Evolutionary conservation across 2,113 vertebrate species (phyloP).

Genomic region (Tyto alba): DNA sequence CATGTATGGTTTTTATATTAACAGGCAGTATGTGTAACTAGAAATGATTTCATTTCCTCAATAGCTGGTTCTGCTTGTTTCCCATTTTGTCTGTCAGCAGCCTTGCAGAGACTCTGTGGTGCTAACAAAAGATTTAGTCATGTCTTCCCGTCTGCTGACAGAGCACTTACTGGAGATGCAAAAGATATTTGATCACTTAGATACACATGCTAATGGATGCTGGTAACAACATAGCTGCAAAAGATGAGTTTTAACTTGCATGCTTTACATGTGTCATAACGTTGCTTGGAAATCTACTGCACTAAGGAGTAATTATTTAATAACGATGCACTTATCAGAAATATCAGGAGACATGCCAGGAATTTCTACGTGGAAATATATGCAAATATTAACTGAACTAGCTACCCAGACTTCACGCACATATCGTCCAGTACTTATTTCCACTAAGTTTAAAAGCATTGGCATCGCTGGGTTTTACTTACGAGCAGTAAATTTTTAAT

Average conservation of each 20-base stretch:
- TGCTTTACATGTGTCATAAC: conserved; percentile 25
- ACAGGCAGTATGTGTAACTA: background rate
- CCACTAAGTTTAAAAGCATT: background rate
- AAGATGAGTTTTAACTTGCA: conserved; percentile 59
- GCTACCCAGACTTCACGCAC: background rate
- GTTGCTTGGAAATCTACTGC: conserved; percentile 34
- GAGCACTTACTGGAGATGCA: conserved; percentile 51
- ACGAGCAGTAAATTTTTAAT: background rate
- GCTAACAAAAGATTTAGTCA: conserved; percentile 56
- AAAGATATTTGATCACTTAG: conserved; percentile 37
- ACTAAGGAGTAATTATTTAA: conserved; percentile 51
- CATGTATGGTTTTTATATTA: background rate
- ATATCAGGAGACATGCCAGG: conserved; percentile 3
- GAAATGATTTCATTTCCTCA: conserved; percentile 54
- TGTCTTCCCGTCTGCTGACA: conserved; percentile 51
- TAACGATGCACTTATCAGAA: conserved; percentile 24
- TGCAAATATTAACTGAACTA: conserved; percentile 8
- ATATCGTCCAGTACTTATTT: background rate
- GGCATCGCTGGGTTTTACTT: background rate
- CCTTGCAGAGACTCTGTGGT: conserved; percentile 16
- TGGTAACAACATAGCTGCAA: conserved; percentile 1
- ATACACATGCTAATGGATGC: conserved; percentile 30
- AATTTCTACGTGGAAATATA: conserved; percentile 19
- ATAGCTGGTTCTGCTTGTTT: conserved; percentile 54
- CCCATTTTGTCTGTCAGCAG: conserved; percentile 49